Evolutionary conservation across 2,888 invertebrate genomes (phyloP).

Genomic region (Ecliptopera silaceata): DNA sequence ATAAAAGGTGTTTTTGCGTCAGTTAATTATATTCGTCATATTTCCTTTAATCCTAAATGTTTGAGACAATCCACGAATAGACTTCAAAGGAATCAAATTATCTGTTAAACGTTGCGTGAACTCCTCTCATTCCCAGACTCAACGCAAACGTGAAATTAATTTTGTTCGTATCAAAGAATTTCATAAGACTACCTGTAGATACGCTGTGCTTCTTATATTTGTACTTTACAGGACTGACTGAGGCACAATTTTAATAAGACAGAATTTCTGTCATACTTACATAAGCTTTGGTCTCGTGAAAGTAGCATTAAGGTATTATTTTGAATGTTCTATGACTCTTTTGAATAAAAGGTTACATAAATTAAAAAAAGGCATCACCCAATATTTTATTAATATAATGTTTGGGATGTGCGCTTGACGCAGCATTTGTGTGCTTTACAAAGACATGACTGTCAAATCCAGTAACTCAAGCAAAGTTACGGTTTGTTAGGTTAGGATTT

Average conservation of each 20-base stretch:
- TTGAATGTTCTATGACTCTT: too few relatives aligned
- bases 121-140: constrained; percentile 23
- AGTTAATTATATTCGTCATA: constrained; percentile 5
- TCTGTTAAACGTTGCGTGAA: constrained; percentile 25
- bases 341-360: too few relatives aligned
- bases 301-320: too few relatives aligned
- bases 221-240: not conserved
- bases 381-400: too few relatives aligned
- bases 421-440: too few relatives aligned
- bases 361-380: too few relatives aligned
- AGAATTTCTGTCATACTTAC: too few relatives aligned
- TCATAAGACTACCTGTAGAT: constrained; percentile 2
- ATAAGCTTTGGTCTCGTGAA: too few relatives aligned
- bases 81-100: constrained; percentile 57
- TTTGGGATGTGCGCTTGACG: too few relatives aligned
- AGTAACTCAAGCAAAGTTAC: too few relatives aligned
- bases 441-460: too few relatives aligned
- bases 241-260: not conserved
- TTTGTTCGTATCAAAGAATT: constrained; percentile 41
- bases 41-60: constrained; percentile 36
- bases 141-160: constrained; percentile 53
- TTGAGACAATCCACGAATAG: constrained; percentile 38
- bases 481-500: too few relatives aligned
- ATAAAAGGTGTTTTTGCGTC: not conserved
- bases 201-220: not conserved